Evolutionary conservation across 2,888 invertebrate genomes (phyloP).

Genomic region (Galeruca laticollis): DNA sequence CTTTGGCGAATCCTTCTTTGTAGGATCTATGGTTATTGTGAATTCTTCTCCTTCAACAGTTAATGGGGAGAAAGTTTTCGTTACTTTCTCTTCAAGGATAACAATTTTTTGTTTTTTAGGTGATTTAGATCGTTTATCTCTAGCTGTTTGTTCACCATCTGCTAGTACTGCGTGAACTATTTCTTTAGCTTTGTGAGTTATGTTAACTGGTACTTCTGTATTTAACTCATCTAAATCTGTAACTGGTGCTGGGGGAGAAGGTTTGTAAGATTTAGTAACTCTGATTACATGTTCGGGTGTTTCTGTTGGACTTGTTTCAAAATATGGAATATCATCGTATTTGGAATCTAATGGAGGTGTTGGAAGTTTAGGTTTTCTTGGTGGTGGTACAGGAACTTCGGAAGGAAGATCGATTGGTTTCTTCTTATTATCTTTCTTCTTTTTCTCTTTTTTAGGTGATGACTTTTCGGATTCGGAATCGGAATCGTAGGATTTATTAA

Average conservation of each 20-base stretch:
- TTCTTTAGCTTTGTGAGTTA: constrained; percentile 52
- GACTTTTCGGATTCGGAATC: constrained; percentile 65
- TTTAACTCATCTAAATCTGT: constrained; percentile 48
- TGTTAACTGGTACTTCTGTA: constrained; percentile 40
- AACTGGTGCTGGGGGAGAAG: constrained; percentile 30
- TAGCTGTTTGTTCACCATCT: constrained; percentile 41
- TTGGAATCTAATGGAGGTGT: constrained; percentile 58
- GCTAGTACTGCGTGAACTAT: constrained; percentile 50
- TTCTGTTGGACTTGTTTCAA: constrained; percentile 58
- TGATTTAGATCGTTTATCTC: constrained; percentile 44
- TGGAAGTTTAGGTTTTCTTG: constrained; percentile 60
- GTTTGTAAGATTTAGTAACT: constrained; percentile 18
- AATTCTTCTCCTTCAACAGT: constrained; percentile 61
- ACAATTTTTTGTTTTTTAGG: constrained; percentile 52
- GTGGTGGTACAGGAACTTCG: constrained; percentile 52
- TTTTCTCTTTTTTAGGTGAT: constrained; percentile 59
- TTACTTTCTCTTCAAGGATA: constrained; percentile 59
- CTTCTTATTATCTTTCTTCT: constrained; percentile 54
- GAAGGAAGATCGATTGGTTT: constrained; percentile 53
- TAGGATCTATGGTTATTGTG: constrained; percentile 59
- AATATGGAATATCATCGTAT: constrained; percentile 61
- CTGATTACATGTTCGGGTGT: constrained; percentile 41
- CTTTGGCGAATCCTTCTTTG: constrained; percentile 55
- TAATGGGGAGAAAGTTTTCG: constrained; percentile 59
- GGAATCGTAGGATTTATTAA: constrained; percentile 63